phyloP scores from a whole-genome alignment of 64 coral and sea anemone species.

The Montipora cactus region DNA sequence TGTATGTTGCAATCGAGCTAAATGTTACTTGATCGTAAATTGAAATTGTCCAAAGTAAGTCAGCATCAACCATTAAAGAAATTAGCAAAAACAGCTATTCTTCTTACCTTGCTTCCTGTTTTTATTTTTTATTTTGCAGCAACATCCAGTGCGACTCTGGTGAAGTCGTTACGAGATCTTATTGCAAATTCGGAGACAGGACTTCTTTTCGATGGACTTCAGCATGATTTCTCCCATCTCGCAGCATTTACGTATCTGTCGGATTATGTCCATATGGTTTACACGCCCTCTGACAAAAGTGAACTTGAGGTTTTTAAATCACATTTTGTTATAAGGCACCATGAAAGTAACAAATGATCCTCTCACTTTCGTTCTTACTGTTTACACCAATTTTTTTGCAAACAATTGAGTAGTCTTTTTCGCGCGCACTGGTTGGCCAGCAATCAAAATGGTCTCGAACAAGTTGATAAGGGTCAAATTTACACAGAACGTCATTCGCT shows the following conservation, averaged over 20 bases:
- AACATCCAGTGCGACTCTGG: conserved; percentile 5
- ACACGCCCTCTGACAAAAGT: conserved; percentile 63
- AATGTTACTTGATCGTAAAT: no score
- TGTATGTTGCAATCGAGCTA: no score
- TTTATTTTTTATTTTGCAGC: not conserved
- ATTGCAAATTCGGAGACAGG: conserved; percentile 63
- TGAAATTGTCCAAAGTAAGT: no score
- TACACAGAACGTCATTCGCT: no score
- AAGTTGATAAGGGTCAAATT: no score
- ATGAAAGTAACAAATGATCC: no score
- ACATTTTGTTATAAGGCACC: not conserved
- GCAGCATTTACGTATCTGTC: conserved; percentile 47
- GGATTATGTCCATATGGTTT: conserved; percentile 94
- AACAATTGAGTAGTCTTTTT: no score
- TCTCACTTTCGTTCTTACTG: no score
- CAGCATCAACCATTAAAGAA: not conserved
- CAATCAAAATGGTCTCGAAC: no score
- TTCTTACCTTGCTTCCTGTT: no score
- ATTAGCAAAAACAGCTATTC: not conserved
- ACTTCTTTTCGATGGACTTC: conserved; percentile 11
- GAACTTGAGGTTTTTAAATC: conserved; percentile 43
- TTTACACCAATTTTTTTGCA: no score
- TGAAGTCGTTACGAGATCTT: conserved; percentile 32
- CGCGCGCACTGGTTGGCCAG: no score
- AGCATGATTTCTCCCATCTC: not conserved